Evolutionary conservation across 2,888 invertebrate genomes (phyloP).

Genomic region (Pyrrhosoma nymphula): DNA sequence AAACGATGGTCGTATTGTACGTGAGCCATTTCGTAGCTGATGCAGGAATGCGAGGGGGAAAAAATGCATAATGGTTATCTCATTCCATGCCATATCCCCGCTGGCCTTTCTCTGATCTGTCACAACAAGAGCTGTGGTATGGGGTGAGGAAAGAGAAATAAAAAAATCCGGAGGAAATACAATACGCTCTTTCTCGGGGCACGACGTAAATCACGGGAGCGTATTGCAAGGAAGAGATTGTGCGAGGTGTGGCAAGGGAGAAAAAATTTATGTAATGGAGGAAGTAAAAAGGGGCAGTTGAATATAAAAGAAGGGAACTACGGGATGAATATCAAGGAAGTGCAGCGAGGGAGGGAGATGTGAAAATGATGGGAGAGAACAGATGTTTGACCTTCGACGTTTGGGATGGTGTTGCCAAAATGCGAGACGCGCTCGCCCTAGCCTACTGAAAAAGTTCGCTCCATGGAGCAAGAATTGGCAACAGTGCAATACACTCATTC

Average conservation of each 20-base stretch:
- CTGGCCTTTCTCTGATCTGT: slow-evolving; percentile 15
- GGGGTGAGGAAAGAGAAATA: not conserved
- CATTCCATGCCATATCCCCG: slow-evolving; percentile 30
- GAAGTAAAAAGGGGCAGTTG: not conserved
- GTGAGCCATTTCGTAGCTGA: not conserved
- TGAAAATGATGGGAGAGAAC: not conserved
- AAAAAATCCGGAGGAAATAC: not conserved
- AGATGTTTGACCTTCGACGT: not conserved
- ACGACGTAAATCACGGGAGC: not conserved
- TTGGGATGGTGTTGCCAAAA: not conserved
- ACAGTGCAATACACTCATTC: too few species aligned
- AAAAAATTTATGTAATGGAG: not conserved
- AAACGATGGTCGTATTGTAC: slow-evolving; percentile 13
- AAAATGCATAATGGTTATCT: slow-evolving; percentile 25
- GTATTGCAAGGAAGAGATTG: not conserved
- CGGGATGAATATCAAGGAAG: slow-evolving; percentile 10
- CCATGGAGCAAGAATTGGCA: too few species aligned
- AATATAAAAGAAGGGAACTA: not conserved
- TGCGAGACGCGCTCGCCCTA: too few species aligned
- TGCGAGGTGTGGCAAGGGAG: slow-evolving; percentile 9
- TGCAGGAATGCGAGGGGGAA: not conserved
- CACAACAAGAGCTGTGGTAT: not conserved
- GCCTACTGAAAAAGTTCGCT: too few species aligned
- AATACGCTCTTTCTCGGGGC: slow-evolving; percentile 23
- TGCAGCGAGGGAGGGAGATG: not conserved